A percentile compares a stretch with the other conserved stretches of the same genome.
phyloP scores from a whole-genome alignment of 2,888 invertebrate species.

The Tenthredo mesomela region DNA sequence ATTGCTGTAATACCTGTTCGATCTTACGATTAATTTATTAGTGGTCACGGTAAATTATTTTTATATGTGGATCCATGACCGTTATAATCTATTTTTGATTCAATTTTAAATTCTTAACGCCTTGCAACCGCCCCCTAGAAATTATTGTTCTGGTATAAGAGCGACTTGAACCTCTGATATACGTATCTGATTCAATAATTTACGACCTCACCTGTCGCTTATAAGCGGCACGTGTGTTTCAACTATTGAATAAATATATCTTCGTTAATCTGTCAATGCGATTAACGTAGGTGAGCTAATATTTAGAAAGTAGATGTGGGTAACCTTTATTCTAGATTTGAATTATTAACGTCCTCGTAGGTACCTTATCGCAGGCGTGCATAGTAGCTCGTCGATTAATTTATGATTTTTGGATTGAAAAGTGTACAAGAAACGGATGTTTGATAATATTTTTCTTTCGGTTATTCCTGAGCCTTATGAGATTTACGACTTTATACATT shows the following conservation, averaged over 20 bases:
- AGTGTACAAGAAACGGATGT: not conserved
- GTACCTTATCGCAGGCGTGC: constrained; percentile 19
- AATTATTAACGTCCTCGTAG: constrained; percentile 33
- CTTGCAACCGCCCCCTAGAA: not conserved
- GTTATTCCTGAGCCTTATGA: not conserved
- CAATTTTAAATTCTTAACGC: constrained; percentile 23
- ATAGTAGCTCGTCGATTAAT: not conserved
- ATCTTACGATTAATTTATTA: constrained; percentile 3
- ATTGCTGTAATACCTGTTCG: not conserved
- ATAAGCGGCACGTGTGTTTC: constrained; percentile 43
- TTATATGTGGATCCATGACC: not conserved
- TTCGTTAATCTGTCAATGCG: constrained; percentile 50
- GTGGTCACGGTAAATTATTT: not conserved
- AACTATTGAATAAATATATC: constrained; percentile 43
- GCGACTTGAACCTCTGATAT: constrained; percentile 25
- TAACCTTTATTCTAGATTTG: constrained; percentile 41
- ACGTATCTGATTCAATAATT: constrained; percentile 48
- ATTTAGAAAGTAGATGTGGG: constrained; percentile 43
- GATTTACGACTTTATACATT: constrained; percentile 1
- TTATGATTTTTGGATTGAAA: constrained; percentile 3
- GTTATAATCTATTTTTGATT: constrained; percentile 43
- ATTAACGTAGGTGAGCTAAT: constrained; percentile 49
- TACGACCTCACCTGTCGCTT: constrained; percentile 48
- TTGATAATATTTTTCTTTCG: not conserved
- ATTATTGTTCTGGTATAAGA: constrained; percentile 42